Percentiles rank a stretch among this genome's conserved stretches.
Evolutionary conservation across 2,113 vertebrate genomes (phyloP).

Genomic region (Pachycephala philippinensis): DNA sequence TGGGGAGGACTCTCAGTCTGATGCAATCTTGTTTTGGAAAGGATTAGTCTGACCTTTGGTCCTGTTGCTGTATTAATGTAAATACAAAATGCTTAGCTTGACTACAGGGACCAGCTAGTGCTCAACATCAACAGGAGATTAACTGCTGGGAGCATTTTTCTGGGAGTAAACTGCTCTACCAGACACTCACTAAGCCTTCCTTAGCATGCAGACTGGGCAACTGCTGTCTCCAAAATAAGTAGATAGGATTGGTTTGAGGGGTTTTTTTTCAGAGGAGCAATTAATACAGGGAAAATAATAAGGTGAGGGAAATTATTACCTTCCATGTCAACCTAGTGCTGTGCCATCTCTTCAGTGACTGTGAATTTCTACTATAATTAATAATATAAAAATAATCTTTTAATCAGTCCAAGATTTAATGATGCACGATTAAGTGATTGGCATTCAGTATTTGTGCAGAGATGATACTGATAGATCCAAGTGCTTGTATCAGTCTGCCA

Average conservation of each 20-base stretch:
- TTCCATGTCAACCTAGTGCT: neutral
- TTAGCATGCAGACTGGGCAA: neutral
- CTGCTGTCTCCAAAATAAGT: neutral
- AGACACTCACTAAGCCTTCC: constrained; percentile 1
- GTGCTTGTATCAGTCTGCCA: neutral
- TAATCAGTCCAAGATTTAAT: neutral
- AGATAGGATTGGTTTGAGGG: neutral
- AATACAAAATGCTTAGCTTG: neutral
- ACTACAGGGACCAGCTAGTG: neutral
- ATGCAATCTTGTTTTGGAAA: neutral
- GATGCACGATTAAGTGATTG: neutral
- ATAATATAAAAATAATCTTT: neutral
- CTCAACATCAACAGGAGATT: neutral
- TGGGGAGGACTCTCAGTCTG: neutral
- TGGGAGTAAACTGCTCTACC: neutral
- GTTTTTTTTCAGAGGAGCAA: neutral
- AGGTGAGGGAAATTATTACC: neutral
- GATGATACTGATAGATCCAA: neutral
- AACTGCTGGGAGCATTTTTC: neutral
- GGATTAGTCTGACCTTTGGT: neutral
- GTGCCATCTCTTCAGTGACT: neutral
- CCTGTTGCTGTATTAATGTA: neutral
- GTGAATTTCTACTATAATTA: neutral
- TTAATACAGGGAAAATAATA: neutral
- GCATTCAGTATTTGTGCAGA: neutral